Evolutionary conservation across 1,140 invertebrate species (phyloP), one percentile per base, ranked within the genome.

Genomic region (Drosophila athabasca): DNA sequence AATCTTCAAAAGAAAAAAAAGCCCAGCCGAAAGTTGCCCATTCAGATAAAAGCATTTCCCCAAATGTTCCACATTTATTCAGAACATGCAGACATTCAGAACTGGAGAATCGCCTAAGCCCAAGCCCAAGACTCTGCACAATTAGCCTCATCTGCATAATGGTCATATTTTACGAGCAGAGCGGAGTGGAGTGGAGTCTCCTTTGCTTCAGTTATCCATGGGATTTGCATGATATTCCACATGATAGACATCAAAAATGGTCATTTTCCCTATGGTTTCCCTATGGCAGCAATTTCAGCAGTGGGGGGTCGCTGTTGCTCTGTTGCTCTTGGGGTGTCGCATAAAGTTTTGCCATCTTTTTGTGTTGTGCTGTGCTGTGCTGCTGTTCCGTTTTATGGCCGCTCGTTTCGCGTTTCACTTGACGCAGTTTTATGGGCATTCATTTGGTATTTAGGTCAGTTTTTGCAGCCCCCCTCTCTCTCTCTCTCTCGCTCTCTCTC

Each of bases 371-470:
- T 19, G 17, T 19, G 17, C 17, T 19, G 17, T 35, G 51, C 65
- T 22, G 51, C 66, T 39, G 31, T 39, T 39, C 35, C 35, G 35
- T 52, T 69, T 69, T 69, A 69, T 69, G n/a, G 64, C 66, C 51
- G 64, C 64, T 69, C 67, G 64, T 69, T 59, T 49, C 44, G 46
- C 39, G 52, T 58, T 22, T 26, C 76, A 55, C 64, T 49, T 69
- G 71, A 44, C 61, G 78, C 73, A 75, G 65, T 75, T 87, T 88
- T 71, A 88, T 87, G 82, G 78, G 75, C 83, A 76, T 88, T 88
- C 83, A 87, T 88, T 88, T 79, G 68, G 70, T 87, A 87, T 87
- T 87, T 87, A 73, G 82, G 82, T 87, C 82, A 87, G 66, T 88
- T 88, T 78, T 77, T 65, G 43, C 59, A 52, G 19, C 64, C 49